Conservation (phyloP, 2,888 invertebrate genomes). For the Limnephilus auricula region DNA sequence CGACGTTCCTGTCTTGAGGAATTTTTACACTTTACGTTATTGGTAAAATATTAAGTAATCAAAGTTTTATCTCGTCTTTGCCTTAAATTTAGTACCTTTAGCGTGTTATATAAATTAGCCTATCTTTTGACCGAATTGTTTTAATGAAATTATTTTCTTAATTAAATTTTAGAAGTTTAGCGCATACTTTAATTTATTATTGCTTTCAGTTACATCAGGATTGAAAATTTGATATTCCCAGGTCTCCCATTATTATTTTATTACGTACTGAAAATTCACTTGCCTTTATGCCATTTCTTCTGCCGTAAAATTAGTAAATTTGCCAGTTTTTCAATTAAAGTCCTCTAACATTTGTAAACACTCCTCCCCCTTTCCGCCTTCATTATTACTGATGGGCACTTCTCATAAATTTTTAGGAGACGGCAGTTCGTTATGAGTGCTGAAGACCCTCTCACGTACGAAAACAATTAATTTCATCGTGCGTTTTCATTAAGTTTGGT, state of each 20-base stretch:
- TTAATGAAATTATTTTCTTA: not conserved
- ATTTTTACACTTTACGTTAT: no score
- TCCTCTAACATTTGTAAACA: not conserved
- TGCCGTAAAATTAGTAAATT: not conserved
- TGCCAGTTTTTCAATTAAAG: slow-evolving; percentile 28
- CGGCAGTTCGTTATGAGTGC: slow-evolving; percentile 48
- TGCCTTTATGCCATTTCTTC: not conserved
- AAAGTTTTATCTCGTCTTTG: not conserved
- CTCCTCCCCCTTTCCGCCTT: not conserved
- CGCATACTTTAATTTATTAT: not conserved
- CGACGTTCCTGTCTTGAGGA: no score
- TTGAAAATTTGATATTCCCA: not conserved
- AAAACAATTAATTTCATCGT: slow-evolving; percentile 66
- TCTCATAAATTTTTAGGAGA: slow-evolving; percentile 26
- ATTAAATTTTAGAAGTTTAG: not conserved
- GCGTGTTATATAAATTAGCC: not conserved
- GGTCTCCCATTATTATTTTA: not conserved
- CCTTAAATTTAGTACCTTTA: not conserved
- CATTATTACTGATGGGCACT: slow-evolving; percentile 31
- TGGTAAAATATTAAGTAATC: not conserved
- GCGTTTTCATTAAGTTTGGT: slow-evolving; percentile 65
- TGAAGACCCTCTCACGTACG: slow-evolving; percentile 62
- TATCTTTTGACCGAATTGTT: not conserved
- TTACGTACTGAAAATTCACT: not conserved
- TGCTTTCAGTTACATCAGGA: not conserved